Base-by-base conservation (phyloP, 2,797 vertebrate species). In the Sebastiscus tertius region DNA sequence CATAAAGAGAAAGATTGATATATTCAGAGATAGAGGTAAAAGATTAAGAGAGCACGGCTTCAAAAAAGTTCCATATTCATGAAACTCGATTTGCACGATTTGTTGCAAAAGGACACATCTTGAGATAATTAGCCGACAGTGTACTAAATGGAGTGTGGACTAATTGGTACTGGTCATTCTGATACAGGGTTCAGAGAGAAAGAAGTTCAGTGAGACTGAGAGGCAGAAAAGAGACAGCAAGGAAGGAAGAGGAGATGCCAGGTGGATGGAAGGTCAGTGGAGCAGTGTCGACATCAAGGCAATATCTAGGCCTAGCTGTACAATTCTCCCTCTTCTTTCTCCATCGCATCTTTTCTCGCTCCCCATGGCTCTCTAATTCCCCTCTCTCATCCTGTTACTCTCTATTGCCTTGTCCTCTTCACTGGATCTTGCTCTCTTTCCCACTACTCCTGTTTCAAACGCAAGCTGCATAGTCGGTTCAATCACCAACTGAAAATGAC, bases 401-500 rank as follows among this genome's bases (percentile, higher is more conserved):
- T 86, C 80, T 86, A 80, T 67, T 66, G 73, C 85, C 80, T 80
- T 64, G 80, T 88, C 79, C 80, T 83, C 88, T 75, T 81, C 75
- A 66, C 73, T 80, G 78, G 77, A 75, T 87, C 81, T 75, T 22
- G 14, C 63, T 80, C 65, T 75, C 68, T 52, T 85, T 87, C 72
- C 72, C 82, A 70, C 82, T 87, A 73, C 84, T 90, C 83, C 83
- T 82, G 80, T 89, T 93, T 91, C 88, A 91, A 82, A 84, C 86
- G 70, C 74, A 22, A 82, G 80, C 83, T 72, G 34, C 72, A 77
- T 58, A 92, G 81, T 86, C 81, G 62, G 81, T 91, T 93, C 90
- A 91, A 86, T 94, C 89, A 92, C 77, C 84, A 81, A 63, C 87
- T 87, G 87, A 89, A 89, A 93, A 94, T 90, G 86, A 94, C 93